These are phyloP conservation scores for Aleiodes sp. DNA, from an alignment of 1,140 invertebrate species.

Conservation along the genomic window DNA sequence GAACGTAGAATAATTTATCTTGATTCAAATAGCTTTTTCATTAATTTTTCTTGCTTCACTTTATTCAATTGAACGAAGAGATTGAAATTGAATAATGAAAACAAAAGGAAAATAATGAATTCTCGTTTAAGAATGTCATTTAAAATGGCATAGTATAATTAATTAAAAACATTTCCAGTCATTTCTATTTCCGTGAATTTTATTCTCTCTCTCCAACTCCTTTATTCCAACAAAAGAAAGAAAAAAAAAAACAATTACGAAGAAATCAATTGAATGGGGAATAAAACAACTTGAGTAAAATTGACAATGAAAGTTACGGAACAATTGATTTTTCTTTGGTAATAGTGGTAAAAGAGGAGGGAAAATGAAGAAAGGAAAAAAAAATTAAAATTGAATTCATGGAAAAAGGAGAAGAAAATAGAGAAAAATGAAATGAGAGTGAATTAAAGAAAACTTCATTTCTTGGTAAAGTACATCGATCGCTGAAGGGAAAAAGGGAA, in stretches of 20 bases:
- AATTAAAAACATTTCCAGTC: background rate
- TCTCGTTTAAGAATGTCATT: too few relatives aligned
- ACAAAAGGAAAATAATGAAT: background rate
- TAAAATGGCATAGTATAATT: background rate
- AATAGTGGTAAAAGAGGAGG: background rate
- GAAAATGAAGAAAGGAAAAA: too few relatives aligned
- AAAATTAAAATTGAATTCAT: slow-evolving; percentile 13
- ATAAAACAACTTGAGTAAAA: background rate
- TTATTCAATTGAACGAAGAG: too few relatives aligned
- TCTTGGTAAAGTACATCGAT: slow-evolving; percentile 18
- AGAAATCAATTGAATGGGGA: background rate
- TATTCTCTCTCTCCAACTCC: too few relatives aligned
- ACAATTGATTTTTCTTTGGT: slow-evolving; percentile 3
- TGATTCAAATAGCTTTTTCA: slow-evolving; percentile 4
- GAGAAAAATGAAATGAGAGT: background rate
- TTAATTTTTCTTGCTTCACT: too few relatives aligned
- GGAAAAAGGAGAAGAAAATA: background rate
- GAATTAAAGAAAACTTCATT: slow-evolving; percentile 23
- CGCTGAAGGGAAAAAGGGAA: background rate
- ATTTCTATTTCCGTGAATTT: background rate
- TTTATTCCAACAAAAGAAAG: background rate
- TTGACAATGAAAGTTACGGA: background rate
- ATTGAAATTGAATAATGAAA: too few relatives aligned
- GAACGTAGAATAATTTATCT: slow-evolving; percentile 24
- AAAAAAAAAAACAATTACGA: background rate